Evolutionary conservation across 2,888 invertebrate species (phyloP).

Genomic region (Pedicia rivosa): DNA sequence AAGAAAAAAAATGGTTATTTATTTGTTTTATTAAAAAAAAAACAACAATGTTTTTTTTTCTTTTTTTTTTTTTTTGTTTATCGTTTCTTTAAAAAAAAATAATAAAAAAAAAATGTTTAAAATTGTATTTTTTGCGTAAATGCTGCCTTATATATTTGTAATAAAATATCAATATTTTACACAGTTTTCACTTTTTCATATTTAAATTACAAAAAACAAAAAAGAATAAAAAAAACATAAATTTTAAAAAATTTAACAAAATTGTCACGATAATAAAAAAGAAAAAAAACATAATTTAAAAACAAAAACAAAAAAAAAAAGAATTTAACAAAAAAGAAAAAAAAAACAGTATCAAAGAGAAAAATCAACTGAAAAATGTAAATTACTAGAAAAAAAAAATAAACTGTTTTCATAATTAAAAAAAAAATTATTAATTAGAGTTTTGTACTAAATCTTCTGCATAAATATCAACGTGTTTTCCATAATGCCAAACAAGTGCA

Average conservation of each 20-base stretch:
- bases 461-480: constrained; percentile 41
- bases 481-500: constrained; percentile 39
- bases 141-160: constrained; percentile 4
- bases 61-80: neutral
- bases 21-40: neutral
- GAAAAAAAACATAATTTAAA: no score
- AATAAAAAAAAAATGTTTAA: neutral
- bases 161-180: neutral
- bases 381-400: no score
- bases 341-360: no score
- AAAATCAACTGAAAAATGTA: no score
- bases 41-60: neutral
- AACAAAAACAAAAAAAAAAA: no score
- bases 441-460: constrained; percentile 13
- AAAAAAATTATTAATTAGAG: neutral
- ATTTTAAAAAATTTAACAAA: no score
- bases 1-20: neutral
- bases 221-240: no score
- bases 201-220: no score
- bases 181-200: no score
- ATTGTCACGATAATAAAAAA: no score
- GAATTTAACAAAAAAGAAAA: no score
- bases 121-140: constrained; percentile 1
- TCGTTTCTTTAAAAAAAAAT: neutral
- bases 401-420: no score